Evolutionary conservation across 2,113 vertebrate species (phyloP), one percentile per base, ranked within the genome.

Genomic region (Ondatra zibethicus): DNA sequence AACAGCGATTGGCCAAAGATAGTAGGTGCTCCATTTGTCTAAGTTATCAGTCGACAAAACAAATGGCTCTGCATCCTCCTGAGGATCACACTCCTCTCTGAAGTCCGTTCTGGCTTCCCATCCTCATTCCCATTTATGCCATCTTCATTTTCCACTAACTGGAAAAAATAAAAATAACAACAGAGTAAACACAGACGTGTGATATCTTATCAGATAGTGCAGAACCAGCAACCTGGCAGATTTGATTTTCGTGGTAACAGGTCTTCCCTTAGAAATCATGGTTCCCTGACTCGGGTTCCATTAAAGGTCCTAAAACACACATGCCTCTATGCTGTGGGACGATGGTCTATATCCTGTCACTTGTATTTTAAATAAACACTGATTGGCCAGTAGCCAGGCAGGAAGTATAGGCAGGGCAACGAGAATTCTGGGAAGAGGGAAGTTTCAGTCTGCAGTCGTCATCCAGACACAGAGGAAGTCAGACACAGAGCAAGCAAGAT

Each of bases 241-340:
- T 87, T 93, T 93, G 36, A 50, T 92, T 94, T 95, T 89, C 61
- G 52, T 42, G 82, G 91, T 76, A 91, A 82, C 52, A 96, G n/a
- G 95, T 63, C 77, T 95, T 95, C 91, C 81, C 72, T 82, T 63
- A 92, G 89, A 96, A 92, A 84, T 95, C 39, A 45, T 88, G 65
- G 47, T 95, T 88, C 75, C 55, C 7, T 88, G 42, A 36, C 47
- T 92, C 70, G n/a, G 86, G 45, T 82, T 77, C 82, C 93, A 87
- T 94, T 88, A 95, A 63, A 27, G 39, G 6, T 92, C 75, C 94
- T 73, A 84, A 96, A 95, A 72, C 45, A 42, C 55, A 52, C 66
- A 31, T 5, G 45, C 17, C 7, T 90, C 19, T 58, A 21, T 21
- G 6, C 58, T 58, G 17, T 58, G 58, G 58, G 58, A 58, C 58